Conservation (phyloP, 1,140 invertebrate genomes). For the Cherax destructor region DNA sequence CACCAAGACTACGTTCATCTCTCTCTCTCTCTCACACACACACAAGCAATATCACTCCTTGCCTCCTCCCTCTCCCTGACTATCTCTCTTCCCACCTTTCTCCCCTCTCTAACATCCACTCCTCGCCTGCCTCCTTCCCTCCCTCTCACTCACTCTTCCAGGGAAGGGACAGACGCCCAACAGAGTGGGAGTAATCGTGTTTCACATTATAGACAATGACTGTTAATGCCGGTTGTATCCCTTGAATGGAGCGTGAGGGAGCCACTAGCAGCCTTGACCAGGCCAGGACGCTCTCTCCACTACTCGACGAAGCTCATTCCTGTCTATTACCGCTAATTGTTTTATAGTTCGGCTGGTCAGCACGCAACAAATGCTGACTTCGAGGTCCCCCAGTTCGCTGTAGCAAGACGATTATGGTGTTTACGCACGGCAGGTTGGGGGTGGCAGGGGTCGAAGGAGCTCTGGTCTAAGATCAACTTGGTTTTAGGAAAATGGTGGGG, state of each 20-base stretch:
- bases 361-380: background rate
- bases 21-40: too few species aligned
- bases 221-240: slow-evolving; percentile 45
- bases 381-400: background rate
- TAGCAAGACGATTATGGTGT: background rate
- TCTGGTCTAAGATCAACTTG: background rate
- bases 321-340: slow-evolving; percentile 57
- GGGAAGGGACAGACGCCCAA: background rate
- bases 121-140: too few species aligned
- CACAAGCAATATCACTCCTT: too few species aligned
- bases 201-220: slow-evolving; percentile 62
- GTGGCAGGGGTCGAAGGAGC: background rate
- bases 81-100: too few species aligned
- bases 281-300: slow-evolving; percentile 7
- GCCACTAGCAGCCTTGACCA: slow-evolving; percentile 18
- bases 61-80: too few species aligned
- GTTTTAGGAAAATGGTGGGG: slow-evolving; percentile 53
- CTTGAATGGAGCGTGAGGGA: slow-evolving; percentile 43
- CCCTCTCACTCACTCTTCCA: too few species aligned
- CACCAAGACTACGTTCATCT: too few species aligned
- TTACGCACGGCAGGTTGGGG: background rate
- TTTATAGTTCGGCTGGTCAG: slow-evolving; percentile 52
- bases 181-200: slow-evolving; percentile 36
- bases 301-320: slow-evolving; percentile 46
- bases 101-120: too few species aligned